Conservation (phyloP, 1,140 invertebrate species). For the Ceratina australensis region DNA sequence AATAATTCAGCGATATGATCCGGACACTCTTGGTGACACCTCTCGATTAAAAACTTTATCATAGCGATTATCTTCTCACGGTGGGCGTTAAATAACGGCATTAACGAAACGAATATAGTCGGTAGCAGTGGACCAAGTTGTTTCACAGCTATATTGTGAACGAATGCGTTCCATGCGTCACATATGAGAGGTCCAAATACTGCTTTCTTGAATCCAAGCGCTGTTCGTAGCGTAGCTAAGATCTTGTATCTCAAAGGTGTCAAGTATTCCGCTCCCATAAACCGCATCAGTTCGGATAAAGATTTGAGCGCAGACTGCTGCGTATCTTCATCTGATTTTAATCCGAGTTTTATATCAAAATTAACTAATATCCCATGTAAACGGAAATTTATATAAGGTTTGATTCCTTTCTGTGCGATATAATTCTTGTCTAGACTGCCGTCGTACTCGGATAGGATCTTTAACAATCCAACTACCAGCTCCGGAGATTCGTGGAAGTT, state of each 20-base stretch:
- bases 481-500: constrained; percentile 84
- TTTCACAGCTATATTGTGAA: constrained; percentile 86
- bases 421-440: constrained; percentile 55
- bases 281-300: constrained; percentile 84
- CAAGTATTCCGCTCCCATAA: constrained; percentile 89
- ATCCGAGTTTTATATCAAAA: constrained; percentile 88
- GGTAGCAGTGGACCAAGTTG: constrained; percentile 89
- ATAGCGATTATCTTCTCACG: constrained; percentile 87
- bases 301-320: constrained; percentile 85
- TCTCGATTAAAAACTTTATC: constrained; percentile 88
- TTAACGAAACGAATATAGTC: constrained; percentile 90
- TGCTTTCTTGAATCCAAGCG: constrained; percentile 84
- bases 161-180: constrained; percentile 90
- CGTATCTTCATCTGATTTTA: constrained; percentile 84
- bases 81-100: constrained; percentile 85
- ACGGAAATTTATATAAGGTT: constrained; percentile 87
- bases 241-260: constrained; percentile 91
- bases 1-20: constrained; percentile 89
- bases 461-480: constrained; percentile 82
- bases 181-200: constrained; percentile 87
- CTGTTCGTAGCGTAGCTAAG: constrained; percentile 90
- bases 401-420: constrained; percentile 64
- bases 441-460: constrained; percentile 69
- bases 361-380: constrained; percentile 90
- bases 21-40: constrained; percentile 85